Percentiles rank a stretch among this genome's conserved stretches.
Evolutionary conservation across 1,140 invertebrate species (phyloP).

Genomic region (Lanistes nyassanus): DNA sequence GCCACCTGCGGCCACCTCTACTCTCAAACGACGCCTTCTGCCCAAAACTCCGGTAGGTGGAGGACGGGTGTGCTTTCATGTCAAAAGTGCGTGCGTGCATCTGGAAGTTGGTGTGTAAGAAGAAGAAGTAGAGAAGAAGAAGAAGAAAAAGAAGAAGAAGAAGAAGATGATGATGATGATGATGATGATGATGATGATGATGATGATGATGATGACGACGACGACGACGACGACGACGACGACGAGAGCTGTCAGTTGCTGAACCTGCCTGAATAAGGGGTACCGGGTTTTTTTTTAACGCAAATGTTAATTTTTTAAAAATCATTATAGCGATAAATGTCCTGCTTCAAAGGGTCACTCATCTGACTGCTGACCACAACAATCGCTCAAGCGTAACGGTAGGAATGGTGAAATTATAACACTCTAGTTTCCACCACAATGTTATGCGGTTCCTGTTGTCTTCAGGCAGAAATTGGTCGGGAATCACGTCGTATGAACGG

Average conservation of each 20-base stretch:
- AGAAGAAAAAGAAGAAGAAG: too few species aligned
- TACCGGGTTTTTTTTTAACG: not conserved
- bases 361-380: not conserved
- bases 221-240: slow-evolving; percentile 29
- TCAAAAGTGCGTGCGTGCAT: slow-evolving; percentile 7
- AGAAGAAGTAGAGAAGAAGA: not conserved
- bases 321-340: not conserved
- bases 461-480: slow-evolving; percentile 19
- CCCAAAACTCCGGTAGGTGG: slow-evolving; percentile 8
- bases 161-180: slow-evolving; percentile 34
- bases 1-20: not conserved
- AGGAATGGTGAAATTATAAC: too few species aligned
- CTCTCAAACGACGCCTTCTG: slow-evolving; percentile 9
- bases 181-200: slow-evolving; percentile 40
- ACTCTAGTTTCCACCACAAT: too few species aligned
- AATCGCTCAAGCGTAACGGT: too few species aligned
- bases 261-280: not conserved
- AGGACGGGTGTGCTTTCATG: not conserved
- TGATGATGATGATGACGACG: slow-evolving; percentile 35
- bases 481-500: slow-evolving; percentile 24
- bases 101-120: slow-evolving; percentile 2
- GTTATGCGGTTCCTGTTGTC: slow-evolving; percentile 5
- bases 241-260: slow-evolving; percentile 16
- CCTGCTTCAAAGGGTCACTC: not conserved
- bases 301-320: not conserved